phyloP scores from a whole-genome alignment of 2,113 vertebrate species.

The Theristicus caerulescens region DNA sequence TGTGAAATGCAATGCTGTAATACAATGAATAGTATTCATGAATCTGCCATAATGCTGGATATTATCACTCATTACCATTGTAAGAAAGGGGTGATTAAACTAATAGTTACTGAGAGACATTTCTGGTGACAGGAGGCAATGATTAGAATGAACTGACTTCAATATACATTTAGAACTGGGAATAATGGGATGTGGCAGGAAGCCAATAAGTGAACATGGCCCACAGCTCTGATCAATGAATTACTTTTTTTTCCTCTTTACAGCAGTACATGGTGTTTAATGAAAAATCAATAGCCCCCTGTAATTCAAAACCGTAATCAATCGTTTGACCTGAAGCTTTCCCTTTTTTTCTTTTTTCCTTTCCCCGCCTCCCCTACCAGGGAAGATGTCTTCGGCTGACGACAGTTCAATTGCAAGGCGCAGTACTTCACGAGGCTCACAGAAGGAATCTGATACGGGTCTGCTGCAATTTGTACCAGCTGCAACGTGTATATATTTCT shows the following conservation, averaged over 20 bases:
- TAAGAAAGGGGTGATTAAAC: constrained; percentile 76
- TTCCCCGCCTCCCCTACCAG: neutral
- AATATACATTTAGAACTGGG: constrained; percentile 81
- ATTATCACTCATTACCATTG: constrained; percentile 74
- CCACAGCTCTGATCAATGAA: constrained; percentile 85
- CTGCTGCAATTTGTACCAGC: neutral
- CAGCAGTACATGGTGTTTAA: constrained; percentile 77
- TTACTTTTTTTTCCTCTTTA: constrained; percentile 79
- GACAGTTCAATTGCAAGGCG: constrained; percentile 41
- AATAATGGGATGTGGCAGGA: constrained; percentile 87
- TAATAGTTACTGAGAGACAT: constrained; percentile 77
- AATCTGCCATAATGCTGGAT: constrained; percentile 50
- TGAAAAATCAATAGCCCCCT: constrained; percentile 93
- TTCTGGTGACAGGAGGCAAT: constrained; percentile 79
- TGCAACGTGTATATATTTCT: neutral
- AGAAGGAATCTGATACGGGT: constrained; percentile 1
- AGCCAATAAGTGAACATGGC: constrained; percentile 87
- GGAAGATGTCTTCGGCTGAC: neutral
- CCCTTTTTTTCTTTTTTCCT: neutral
- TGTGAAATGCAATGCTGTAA: neutral
- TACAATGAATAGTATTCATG: constrained; percentile 53
- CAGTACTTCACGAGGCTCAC: neutral
- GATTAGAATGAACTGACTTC: constrained; percentile 81
- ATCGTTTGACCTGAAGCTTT: constrained; percentile 77
- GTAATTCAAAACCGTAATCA: constrained; percentile 78